Evolutionary conservation across 2,797 vertebrate species (phyloP).

Genomic region (Pseudochaenichthys georgianus): DNA sequence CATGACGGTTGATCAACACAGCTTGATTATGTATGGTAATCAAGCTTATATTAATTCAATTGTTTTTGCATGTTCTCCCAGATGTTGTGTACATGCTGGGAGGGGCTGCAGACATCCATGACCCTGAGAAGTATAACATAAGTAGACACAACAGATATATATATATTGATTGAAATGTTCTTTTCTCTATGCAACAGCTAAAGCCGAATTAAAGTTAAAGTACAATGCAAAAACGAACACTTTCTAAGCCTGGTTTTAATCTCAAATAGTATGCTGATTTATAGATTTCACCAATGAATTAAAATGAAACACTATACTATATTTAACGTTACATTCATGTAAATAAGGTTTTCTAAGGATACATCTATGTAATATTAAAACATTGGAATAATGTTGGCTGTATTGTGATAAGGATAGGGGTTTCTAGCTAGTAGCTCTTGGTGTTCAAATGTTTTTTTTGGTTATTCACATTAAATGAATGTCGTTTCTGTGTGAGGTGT

Average conservation of each 20-base stretch:
- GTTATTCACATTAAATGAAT: conserved; percentile 12
- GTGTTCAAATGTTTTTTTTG: neutral
- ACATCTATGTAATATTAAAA: conserved; percentile 46
- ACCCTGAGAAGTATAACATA: conserved; percentile 10
- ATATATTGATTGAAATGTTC: too few relatives aligned
- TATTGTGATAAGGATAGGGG: conserved; percentile 5
- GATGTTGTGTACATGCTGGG: conserved; percentile 28
- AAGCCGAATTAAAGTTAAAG: conserved; percentile 14
- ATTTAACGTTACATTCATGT: conserved; percentile 51
- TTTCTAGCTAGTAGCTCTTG: neutral
- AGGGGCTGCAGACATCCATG: neutral
- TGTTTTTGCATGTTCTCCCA: neutral
- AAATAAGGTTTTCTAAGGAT: too few relatives aligned
- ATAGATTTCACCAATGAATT: conserved; percentile 47
- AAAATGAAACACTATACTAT: conserved; percentile 54
- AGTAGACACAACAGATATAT: neutral
- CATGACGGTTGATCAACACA: neutral
- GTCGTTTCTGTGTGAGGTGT: neutral
- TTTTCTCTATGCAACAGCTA: too few relatives aligned
- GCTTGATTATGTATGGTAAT: neutral
- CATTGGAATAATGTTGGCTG: conserved; percentile 15
- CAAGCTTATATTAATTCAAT: neutral
- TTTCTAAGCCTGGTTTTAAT: conserved; percentile 21
- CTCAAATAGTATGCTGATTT: conserved; percentile 54
- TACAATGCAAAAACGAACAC: conserved; percentile 6